Evolutionary conservation across 2,888 invertebrate genomes (phyloP).

Genomic region (Chaetogeoica ovagalla): DNA sequence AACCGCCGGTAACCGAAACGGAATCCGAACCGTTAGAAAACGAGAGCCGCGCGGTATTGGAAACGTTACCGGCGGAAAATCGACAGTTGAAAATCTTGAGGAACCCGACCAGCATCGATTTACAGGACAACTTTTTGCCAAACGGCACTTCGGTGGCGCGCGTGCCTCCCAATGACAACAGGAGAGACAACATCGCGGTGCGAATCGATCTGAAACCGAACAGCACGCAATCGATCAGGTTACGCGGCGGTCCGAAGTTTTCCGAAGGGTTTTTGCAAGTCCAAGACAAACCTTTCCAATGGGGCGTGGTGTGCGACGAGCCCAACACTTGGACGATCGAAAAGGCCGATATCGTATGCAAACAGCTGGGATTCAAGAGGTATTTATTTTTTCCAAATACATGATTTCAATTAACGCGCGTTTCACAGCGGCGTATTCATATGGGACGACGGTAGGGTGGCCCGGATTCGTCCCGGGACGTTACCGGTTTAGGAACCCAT

Average conservation of each 20-base stretch:
- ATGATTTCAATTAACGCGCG: neutral
- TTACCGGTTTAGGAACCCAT: no score
- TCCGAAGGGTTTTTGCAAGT: constrained; percentile 62
- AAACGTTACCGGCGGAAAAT: constrained; percentile 34
- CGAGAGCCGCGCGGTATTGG: constrained; percentile 32
- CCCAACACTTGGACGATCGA: constrained; percentile 61
- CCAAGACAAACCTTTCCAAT: constrained; percentile 58
- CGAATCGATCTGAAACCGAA: constrained; percentile 47
- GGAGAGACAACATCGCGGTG: constrained; percentile 7
- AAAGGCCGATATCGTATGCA: constrained; percentile 63
- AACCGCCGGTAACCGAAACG: neutral
- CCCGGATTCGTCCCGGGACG: no score
- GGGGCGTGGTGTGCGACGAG: constrained; percentile 64
- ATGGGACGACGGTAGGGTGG: no score
- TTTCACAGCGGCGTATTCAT: neutral
- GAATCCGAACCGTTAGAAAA: constrained; percentile 11
- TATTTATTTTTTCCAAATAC: constrained; percentile 54
- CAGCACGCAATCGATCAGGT: constrained; percentile 57
- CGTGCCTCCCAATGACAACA: constrained; percentile 13
- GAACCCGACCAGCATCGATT: constrained; percentile 37
- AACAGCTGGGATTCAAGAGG: constrained; percentile 62
- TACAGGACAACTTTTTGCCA: constrained; percentile 36
- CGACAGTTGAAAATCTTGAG: constrained; percentile 36
- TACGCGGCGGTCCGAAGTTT: constrained; percentile 61
- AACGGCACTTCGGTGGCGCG: constrained; percentile 19